Percentiles rank a stretch among this genome's conserved stretches.
Evolutionary conservation across 2,888 invertebrate genomes (phyloP).

Genomic region (Lasiommata megera): DNA sequence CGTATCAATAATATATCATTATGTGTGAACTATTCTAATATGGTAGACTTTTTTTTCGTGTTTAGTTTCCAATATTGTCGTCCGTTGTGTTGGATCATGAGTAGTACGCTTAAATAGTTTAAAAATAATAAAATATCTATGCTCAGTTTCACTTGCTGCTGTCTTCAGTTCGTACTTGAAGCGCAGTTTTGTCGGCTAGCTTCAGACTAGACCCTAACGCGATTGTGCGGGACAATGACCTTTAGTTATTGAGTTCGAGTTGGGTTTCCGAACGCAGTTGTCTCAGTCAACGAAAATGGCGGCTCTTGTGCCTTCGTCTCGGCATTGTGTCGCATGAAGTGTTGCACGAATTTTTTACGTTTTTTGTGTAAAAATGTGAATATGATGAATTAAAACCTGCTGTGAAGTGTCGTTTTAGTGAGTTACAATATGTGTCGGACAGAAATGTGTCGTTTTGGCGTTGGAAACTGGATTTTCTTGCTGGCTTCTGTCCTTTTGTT

Average conservation of each 20-base stretch:
- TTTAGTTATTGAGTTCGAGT: constrained; percentile 67
- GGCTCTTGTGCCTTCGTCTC: constrained; percentile 48
- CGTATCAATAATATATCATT: no score
- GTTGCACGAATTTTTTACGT: constrained; percentile 48
- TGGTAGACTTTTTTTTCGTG: no score
- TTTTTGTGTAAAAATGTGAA: constrained; percentile 78
- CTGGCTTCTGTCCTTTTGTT: constrained; percentile 72
- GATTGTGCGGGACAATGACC: constrained; percentile 71
- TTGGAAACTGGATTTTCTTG: constrained; percentile 77
- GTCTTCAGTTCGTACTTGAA: constrained; percentile 40
- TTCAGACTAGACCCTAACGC: constrained; percentile 45
- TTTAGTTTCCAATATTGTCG: background rate
- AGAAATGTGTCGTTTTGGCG: constrained; percentile 69
- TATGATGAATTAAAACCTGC: constrained; percentile 74
- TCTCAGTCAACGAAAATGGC: constrained; percentile 65
- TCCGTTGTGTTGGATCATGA: background rate
- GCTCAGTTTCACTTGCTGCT: constrained; percentile 28
- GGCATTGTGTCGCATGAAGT: constrained; percentile 44
- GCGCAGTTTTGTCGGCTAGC: constrained; percentile 30
- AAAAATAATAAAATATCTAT: constrained; percentile 15
- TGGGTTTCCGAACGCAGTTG: constrained; percentile 64
- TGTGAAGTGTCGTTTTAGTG: constrained; percentile 64
- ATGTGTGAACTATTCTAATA: no score
- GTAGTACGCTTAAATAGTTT: background rate
- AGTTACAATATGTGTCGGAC: constrained; percentile 72